Conservation (phyloP, 2,113 vertebrate species). For the Eonycteris spelaea region DNA sequence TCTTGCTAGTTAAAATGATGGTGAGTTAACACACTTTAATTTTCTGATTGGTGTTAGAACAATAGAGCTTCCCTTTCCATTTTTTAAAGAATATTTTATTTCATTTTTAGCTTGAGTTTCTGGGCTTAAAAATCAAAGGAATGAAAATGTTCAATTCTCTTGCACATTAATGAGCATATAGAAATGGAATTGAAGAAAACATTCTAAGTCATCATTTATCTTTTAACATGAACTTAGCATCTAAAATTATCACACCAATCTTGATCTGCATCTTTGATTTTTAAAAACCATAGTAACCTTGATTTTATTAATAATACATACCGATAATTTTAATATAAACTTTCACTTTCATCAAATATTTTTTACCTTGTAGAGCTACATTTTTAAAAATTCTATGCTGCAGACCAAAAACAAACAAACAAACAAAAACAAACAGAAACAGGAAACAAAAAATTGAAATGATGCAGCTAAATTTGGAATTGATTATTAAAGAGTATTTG, state of each 20-base stretch:
- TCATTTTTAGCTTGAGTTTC: not conserved
- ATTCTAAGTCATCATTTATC: not conserved
- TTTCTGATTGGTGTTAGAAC: not conserved
- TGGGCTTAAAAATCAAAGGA: conserved; percentile 19
- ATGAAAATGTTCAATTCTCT: not conserved
- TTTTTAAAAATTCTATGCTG: not conserved
- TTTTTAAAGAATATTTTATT: not conserved
- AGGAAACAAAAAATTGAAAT: not conserved
- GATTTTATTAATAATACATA: not conserved
- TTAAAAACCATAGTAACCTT: not conserved
- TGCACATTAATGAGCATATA: not conserved
- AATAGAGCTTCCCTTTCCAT: not conserved
- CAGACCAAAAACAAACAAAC: not conserved
- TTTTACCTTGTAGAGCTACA: not conserved
- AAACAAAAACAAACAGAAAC: not conserved
- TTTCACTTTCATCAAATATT: not conserved
- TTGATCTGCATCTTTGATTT: not conserved
- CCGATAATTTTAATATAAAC: not conserved
- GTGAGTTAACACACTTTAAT: not conserved
- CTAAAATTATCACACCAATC: not conserved
- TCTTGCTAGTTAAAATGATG: not conserved
- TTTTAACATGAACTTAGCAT: not conserved
- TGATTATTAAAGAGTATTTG: not conserved
- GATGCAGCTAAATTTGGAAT: not conserved
- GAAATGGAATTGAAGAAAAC: conserved; percentile 16